Evolutionary conservation across 2,888 invertebrate species (phyloP).

Genomic region (Cephonodes hylas): DNA sequence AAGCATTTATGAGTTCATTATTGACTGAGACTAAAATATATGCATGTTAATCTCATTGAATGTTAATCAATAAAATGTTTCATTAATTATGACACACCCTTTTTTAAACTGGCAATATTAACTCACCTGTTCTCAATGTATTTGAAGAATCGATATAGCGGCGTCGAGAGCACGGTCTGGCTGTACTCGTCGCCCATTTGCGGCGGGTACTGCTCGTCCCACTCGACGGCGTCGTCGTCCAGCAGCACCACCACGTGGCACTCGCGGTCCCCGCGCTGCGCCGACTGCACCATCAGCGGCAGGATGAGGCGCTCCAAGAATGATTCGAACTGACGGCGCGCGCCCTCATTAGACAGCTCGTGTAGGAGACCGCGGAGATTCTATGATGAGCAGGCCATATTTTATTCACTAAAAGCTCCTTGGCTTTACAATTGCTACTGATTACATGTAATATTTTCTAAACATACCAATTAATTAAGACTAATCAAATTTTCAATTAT

Average conservation of each 20-base stretch:
- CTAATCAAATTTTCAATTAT: too few relatives aligned
- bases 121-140: slow-evolving; percentile 94
- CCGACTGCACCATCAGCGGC: slow-evolving; percentile 97
- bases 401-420: not conserved
- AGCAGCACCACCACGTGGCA: slow-evolving; percentile 97
- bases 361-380: slow-evolving; percentile 97
- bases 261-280: slow-evolving; percentile 95
- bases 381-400: slow-evolving; percentile 70
- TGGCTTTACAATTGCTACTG: too few relatives aligned
- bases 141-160: slow-evolving; percentile 98
- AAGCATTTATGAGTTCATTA: not conserved
- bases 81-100: too few relatives aligned
- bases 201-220: slow-evolving; percentile 99
- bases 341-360: slow-evolving; percentile 99
- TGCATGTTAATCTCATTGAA: too few relatives aligned
- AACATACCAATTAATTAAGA: too few relatives aligned
- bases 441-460: too few relatives aligned
- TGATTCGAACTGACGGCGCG: slow-evolving; percentile 96
- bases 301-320: slow-evolving; percentile 97
- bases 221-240: slow-evolving; percentile 97
- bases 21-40: too few relatives aligned
- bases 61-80: too few relatives aligned
- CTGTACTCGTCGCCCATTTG: slow-evolving; percentile 99
- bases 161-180: slow-evolving; percentile 97
- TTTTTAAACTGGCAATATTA: too few relatives aligned